Percentiles rank a stretch among this genome's conserved stretches.
Conservation (phyloP, 1,140 invertebrate genomes). For the Drosophila nigromelanica region DNA sequence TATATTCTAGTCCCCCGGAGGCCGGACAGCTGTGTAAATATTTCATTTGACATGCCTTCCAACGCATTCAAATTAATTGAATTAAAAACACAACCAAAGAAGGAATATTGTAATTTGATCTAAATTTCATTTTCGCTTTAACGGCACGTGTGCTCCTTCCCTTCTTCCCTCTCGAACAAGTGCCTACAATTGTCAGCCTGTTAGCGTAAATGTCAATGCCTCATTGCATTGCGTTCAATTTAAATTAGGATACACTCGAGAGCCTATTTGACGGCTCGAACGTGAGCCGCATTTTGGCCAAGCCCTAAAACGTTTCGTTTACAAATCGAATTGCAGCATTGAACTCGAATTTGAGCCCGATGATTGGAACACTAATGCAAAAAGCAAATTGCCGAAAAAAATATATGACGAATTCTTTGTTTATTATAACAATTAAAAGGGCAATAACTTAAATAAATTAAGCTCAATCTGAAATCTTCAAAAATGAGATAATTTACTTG, state of each 20-base stretch:
- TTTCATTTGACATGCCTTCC: slow-evolving; percentile 47
- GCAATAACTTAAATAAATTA: not conserved
- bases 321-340: slow-evolving; percentile 28
- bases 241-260: slow-evolving; percentile 29
- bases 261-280: slow-evolving; percentile 10
- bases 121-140: slow-evolving; percentile 46
- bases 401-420: slow-evolving; percentile 2
- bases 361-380: slow-evolving; percentile 17
- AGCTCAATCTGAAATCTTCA: not conserved
- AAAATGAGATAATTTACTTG: not conserved
- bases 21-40: slow-evolving; percentile 50
- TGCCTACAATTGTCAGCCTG: slow-evolving; percentile 24
- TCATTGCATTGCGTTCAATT: slow-evolving; percentile 39
- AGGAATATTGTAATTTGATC: slow-evolving; percentile 57
- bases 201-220: slow-evolving; percentile 33
- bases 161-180: no score
- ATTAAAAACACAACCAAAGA: slow-evolving; percentile 52
- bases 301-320: slow-evolving; percentile 5
- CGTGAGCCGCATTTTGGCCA: slow-evolving; percentile 31
- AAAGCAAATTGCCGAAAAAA: slow-evolving; percentile 3
- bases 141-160: slow-evolving; percentile 14
- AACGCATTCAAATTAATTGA: slow-evolving; percentile 59
- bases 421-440: slow-evolving; percentile 11
- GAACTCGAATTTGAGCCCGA: slow-evolving; percentile 3
- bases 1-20: slow-evolving; percentile 12